A percentile compares a stretch with the other conserved stretches of the same genome.
These are phyloP conservation scores for Drosophila eohydei DNA, from an alignment of 2,888 invertebrate genomes.

Conservation along the genomic window DNA sequence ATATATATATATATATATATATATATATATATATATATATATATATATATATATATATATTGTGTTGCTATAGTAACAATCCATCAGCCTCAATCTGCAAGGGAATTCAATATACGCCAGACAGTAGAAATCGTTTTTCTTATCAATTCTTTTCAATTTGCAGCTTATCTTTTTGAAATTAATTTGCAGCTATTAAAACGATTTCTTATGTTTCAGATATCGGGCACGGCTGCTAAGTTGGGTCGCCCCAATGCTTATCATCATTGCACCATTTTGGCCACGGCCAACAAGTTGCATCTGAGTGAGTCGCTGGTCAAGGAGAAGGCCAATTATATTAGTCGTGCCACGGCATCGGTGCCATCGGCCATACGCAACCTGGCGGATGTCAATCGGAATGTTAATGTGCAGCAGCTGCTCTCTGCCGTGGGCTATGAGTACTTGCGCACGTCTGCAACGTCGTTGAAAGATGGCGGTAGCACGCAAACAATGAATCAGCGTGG, in stretches of 20 bases:
- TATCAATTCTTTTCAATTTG: background rate
- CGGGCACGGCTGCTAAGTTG: slow-evolving; percentile 97
- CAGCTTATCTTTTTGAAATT: background rate
- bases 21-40: background rate
- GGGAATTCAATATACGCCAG: background rate
- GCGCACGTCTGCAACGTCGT: slow-evolving; percentile 88
- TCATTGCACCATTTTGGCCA: slow-evolving; percentile 97
- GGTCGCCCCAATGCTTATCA: slow-evolving; percentile 96
- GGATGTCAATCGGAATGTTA: slow-evolving; percentile 90
- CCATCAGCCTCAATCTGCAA: background rate
- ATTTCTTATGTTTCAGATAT: slow-evolving; percentile 88
- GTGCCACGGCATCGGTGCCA: slow-evolving; percentile 93
- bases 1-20: background rate
- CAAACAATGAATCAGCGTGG: slow-evolving; percentile 91
- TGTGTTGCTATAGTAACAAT: background rate
- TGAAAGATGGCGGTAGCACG: slow-evolving; percentile 90
- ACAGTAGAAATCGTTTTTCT: background rate
- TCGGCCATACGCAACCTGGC: slow-evolving; percentile 93
- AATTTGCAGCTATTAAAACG: background rate
- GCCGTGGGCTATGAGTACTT: slow-evolving; percentile 94
- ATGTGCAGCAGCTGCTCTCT: slow-evolving; percentile 90
- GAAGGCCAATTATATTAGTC: slow-evolving; percentile 92
- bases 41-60: too few relatives aligned
- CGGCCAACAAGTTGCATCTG: slow-evolving; percentile 91
- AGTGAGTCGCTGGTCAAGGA: slow-evolving; percentile 90